These are phyloP conservation scores for Aphidius gifuensis DNA, from an alignment of 1,140 invertebrate species.

Conservation along the genomic window DNA sequence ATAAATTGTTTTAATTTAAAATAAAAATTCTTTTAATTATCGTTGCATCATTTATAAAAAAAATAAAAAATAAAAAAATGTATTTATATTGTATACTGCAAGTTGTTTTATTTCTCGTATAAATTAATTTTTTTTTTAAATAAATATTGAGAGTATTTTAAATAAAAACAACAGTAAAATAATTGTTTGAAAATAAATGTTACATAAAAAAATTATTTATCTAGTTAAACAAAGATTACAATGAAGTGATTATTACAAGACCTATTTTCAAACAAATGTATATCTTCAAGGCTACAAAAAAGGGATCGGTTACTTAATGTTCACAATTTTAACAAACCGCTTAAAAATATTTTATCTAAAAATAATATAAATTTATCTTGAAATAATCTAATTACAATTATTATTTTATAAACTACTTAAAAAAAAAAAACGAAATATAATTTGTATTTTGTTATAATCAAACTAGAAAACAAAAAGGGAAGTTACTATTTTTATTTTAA, in stretches of 20 bases:
- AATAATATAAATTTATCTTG: background rate
- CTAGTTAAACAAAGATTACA: too few relatives aligned
- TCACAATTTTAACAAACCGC: background rate
- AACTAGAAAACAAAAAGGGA: too few relatives aligned
- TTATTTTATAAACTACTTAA: too few relatives aligned
- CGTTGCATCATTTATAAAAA: constrained; percentile 17
- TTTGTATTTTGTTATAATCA: too few relatives aligned
- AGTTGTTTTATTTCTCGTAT: too few relatives aligned
- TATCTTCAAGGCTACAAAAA: constrained; percentile 5
- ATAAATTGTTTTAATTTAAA: constrained; percentile 22
- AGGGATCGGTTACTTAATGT: background rate
- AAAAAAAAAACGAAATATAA: background rate
- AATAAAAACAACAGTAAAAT: too few relatives aligned
- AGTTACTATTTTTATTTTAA: constrained; percentile 1
- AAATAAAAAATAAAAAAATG: constrained; percentile 3
- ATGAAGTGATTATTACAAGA: background rate
- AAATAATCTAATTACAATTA: too few relatives aligned
- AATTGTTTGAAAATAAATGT: too few relatives aligned
- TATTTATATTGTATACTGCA: too few relatives aligned
- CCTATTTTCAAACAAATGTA: constrained; percentile 2
- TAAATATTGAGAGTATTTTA: background rate
- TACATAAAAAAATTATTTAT: background rate
- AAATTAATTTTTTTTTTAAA: too few relatives aligned
- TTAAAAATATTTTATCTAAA: background rate
- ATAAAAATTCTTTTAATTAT: constrained; percentile 9